phyloP scores from a whole-genome alignment of 2,888 invertebrate species.

The Iphiclides podalirius region DNA sequence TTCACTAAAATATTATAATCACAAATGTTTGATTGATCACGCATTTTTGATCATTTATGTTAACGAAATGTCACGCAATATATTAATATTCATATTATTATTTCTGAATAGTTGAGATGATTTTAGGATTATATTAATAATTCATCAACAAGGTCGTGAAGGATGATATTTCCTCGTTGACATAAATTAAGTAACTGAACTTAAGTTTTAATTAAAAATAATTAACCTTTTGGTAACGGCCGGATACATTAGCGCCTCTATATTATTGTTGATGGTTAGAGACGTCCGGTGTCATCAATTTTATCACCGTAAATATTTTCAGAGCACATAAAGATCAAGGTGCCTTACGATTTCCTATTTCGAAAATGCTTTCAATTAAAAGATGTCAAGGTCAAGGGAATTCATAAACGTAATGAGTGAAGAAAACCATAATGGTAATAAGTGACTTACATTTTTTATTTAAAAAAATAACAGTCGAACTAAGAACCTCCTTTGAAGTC shows the following conservation, averaged over 20 bases:
- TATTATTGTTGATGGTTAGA: background rate
- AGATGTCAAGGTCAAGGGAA: background rate
- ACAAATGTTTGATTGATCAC: background rate
- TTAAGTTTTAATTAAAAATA: slow-evolving; percentile 11
- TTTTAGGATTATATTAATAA: slow-evolving; percentile 10
- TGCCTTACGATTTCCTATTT: background rate
- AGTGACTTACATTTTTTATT: no score
- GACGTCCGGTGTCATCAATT: slow-evolving; percentile 19
- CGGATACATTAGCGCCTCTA: slow-evolving; percentile 13
- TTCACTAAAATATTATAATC: no score
- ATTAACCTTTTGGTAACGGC: slow-evolving; percentile 18
- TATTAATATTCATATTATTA: slow-evolving; percentile 13
- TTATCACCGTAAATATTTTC: background rate
- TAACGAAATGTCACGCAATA: slow-evolving; percentile 13
- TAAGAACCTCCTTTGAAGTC: no score
- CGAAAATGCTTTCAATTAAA: background rate
- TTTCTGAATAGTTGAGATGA: slow-evolving; percentile 1
- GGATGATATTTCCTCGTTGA: slow-evolving; percentile 16
- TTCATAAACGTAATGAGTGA: no score
- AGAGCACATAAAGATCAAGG: slow-evolving; percentile 13
- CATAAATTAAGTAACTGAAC: slow-evolving; percentile 11
- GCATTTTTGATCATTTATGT: slow-evolving; percentile 8
- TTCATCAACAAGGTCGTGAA: slow-evolving; percentile 7
- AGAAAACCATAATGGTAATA: background rate
- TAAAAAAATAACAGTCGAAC: no score